Evolutionary conservation across 2,113 vertebrate species (phyloP).

Genomic region (Anseranas semipalmata): DNA sequence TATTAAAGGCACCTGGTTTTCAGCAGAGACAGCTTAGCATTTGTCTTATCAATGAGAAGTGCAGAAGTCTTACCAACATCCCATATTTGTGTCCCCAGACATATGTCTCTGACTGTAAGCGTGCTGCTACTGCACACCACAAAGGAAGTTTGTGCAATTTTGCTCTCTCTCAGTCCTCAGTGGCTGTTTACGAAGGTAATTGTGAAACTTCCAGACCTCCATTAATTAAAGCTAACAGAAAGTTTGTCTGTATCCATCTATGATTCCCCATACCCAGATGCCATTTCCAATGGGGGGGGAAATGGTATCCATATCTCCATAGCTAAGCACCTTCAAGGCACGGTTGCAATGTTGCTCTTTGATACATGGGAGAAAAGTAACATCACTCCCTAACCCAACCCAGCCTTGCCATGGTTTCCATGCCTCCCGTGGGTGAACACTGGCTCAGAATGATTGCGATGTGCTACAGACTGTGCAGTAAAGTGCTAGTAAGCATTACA

Average conservation of each 20-base stretch:
- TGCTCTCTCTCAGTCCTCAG: neutral
- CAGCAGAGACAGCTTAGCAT: neutral
- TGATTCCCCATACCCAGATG: neutral
- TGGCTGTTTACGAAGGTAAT: neutral
- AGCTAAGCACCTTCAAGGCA: neutral
- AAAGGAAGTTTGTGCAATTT: neutral
- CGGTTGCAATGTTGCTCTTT: neutral
- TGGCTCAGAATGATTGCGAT: neutral
- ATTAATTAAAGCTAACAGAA: neutral
- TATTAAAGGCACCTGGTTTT: neutral
- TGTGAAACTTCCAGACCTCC: neutral
- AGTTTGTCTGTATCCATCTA: neutral
- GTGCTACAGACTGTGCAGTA: neutral
- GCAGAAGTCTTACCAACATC: too few species aligned
- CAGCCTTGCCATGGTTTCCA: neutral
- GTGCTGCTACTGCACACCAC: accelerated
- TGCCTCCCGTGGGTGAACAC: accelerated
- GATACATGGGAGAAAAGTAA: neutral
- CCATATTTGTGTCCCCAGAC: neutral
- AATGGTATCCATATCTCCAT: neutral
- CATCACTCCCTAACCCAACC: neutral
- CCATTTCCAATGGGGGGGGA: neutral
- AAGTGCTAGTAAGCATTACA: neutral
- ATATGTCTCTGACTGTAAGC: neutral
- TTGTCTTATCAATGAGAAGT: neutral